phyloP scores from a whole-genome alignment of 2,888 invertebrate genomes.

The Tillus elongatus region DNA sequence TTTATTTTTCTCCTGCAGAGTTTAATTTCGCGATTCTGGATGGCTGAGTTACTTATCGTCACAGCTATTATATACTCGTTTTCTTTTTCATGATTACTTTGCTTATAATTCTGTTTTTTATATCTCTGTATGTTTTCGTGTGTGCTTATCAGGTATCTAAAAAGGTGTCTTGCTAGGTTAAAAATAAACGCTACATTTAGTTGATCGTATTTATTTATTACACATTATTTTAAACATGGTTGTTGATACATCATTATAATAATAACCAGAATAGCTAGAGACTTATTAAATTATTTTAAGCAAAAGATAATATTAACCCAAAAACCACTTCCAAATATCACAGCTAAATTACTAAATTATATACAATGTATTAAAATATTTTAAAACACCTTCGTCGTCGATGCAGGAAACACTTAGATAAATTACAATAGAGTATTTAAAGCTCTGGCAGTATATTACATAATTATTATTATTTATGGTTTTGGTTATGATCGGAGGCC shows the following conservation, averaged over 20 bases:
- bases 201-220: not conserved
- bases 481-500: slow-evolving; percentile 35
- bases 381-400: slow-evolving; percentile 12
- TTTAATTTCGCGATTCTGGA: too few relatives aligned
- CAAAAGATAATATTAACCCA: slow-evolving; percentile 20
- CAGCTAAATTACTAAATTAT: slow-evolving; percentile 43
- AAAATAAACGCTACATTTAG: not conserved
- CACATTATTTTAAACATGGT: too few relatives aligned
- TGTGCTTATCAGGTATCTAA: too few relatives aligned
- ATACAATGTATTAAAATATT: slow-evolving; percentile 25
- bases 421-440: slow-evolving; percentile 19
- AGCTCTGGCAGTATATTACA: slow-evolving; percentile 19
- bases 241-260: too few relatives aligned
- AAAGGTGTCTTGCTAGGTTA: not conserved
- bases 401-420: slow-evolving; percentile 13
- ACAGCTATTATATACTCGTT: too few relatives aligned
- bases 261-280: too few relatives aligned
- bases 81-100: too few relatives aligned
- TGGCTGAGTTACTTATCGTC: too few relatives aligned
- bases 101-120: too few relatives aligned
- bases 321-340: slow-evolving; percentile 40
- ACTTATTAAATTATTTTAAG: not conserved
- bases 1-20: too few relatives aligned
- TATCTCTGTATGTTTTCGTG: too few relatives aligned
- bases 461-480: slow-evolving; percentile 10